Base-by-base conservation (phyloP, 2,797 vertebrate genomes). In the Notolepis coatsorum region DNA sequence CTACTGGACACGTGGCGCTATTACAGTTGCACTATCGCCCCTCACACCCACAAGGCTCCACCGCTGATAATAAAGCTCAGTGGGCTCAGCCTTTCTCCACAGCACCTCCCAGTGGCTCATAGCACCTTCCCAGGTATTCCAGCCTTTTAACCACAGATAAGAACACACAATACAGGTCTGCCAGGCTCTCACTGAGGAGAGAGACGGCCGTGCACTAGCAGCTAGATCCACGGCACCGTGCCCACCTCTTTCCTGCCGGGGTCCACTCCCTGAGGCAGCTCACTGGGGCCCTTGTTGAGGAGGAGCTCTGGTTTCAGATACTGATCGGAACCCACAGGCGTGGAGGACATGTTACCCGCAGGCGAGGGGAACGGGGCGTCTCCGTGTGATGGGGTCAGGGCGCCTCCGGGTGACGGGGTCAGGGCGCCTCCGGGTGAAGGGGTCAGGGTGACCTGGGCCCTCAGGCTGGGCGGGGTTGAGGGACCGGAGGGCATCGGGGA, bases 191-290 rank as follows among this genome's bases (percentile, higher is more conserved):
- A 27, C 1, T 47, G 45, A 15, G 20, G 41, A 46, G n/a, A n/a
- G n/a, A n/a, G n/a, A n/a, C n/a, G n/a, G n/a, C n/a, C n/a, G n/a
- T n/a, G n/a, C n/a, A n/a, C 35, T 25, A 46, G 25, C 31, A 18
- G 39, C 7, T 15, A 8, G 17, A 50, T 21, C 7, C 4, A 8
- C 5, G 5, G 21, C 18, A 1, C 25, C 30, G 17, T n/a, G 64
- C 88, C 70, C 68, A 96, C 96, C 94, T 97, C 95, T 84, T 86
- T 94, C 62, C 79, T 91, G 39, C 74, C 61, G 51, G 95, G 92
- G 77, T 96, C 92, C 77, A 93, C 93, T 1, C 92, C 94, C 8
- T 87, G 68, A 0, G 94, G 94, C 41, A 95, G 91, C 4, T 96
- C 92, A 4, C 78, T 85, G 15, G 92, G 57, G 0, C 70, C 50